Evolutionary conservation across 2,888 invertebrate species (phyloP), one percentile per base, ranked within the genome.

Genomic region (Bugulina stolonifera): DNA sequence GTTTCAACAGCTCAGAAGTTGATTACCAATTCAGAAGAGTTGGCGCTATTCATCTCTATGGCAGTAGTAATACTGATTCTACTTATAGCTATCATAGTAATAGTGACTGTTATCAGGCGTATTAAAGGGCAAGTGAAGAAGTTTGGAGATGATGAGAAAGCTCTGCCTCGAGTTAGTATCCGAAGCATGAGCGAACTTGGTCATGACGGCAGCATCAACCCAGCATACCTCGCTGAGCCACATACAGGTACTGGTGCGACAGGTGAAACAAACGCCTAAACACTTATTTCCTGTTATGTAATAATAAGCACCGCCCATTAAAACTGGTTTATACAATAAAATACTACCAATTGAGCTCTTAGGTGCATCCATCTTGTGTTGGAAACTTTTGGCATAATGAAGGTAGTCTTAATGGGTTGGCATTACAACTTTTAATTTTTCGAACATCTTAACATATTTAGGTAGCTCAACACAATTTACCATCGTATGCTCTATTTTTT

Each of bases 121-220:
- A 22, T 64, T 18, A 25, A 32, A 27, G 64, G 64, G n/a, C 64
- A 64, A 32, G 64, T 64, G 32, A 64, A 64, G 32, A 64, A 64
- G n/a, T 64, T 25, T 2, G 32, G 64, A 3, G 64, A 64, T 34
- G 64, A 64, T 64, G 64, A 64, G 64, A 27, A 32, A 64, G 27
- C 64, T 14, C 64, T 64, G 18, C 64, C 64, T 64, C 64, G 64
- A 64, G 64, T 64, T 32, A 64, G 64, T 32, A 64, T 64, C 18
- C 25, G 32, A n/a, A 32, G 64, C 2, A 32, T 64, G 27, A 32
- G 32, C 32, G 64, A 64, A 32, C 34, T 64, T 14, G 64, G 64
- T 10, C 64, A 64, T 32, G 64, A 64, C 34, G 64, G 64, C n/a
- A 64, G 64, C 32, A n/a, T 27, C 22, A 64, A 64, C 32, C 64